A percentile compares a stretch with the other conserved stretches of the same genome.
Evolutionary conservation across 1,140 invertebrate species (phyloP).

Genomic region (Heliconius eleuchia): DNA sequence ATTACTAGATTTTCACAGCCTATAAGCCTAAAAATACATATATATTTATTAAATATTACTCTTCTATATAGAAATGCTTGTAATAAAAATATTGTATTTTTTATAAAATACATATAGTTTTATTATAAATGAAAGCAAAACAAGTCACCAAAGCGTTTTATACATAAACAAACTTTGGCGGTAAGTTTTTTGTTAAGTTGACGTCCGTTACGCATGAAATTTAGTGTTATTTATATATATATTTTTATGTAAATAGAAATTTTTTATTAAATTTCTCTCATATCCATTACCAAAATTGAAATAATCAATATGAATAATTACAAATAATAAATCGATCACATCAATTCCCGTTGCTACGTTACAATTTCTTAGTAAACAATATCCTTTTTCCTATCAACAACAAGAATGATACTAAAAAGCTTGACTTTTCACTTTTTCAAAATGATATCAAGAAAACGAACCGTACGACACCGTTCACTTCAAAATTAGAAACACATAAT

Average conservation of each 20-base stretch:
- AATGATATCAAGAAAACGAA: constrained; percentile 16
- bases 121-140: not conserved
- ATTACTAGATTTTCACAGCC: constrained; percentile 41
- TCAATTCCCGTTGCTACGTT: constrained; percentile 65
- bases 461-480: not conserved
- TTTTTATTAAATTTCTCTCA: not conserved
- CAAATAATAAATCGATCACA: constrained; percentile 52
- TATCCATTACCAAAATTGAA: not conserved
- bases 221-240: not conserved
- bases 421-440: constrained; percentile 32
- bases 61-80: too few species aligned
- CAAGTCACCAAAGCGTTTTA: not conserved
- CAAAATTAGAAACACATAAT: constrained; percentile 7
- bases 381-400: constrained; percentile 55
- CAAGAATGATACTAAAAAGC: constrained; percentile 33
- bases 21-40: constrained; percentile 23
- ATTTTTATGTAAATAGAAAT: not conserved
- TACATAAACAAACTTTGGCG: constrained; percentile 19
- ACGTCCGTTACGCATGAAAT: constrained; percentile 23
- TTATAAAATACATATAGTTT: not conserved
- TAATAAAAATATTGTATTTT: not conserved
- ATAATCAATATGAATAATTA: constrained; percentile 23
- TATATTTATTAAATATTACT: not conserved
- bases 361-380: constrained; percentile 73
- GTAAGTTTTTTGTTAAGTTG: not conserved